A percentile compares a stretch with the other conserved stretches of the same genome.
Evolutionary conservation across 2,888 invertebrate genomes (phyloP).

Genomic region (Diadegma fenestrale): DNA sequence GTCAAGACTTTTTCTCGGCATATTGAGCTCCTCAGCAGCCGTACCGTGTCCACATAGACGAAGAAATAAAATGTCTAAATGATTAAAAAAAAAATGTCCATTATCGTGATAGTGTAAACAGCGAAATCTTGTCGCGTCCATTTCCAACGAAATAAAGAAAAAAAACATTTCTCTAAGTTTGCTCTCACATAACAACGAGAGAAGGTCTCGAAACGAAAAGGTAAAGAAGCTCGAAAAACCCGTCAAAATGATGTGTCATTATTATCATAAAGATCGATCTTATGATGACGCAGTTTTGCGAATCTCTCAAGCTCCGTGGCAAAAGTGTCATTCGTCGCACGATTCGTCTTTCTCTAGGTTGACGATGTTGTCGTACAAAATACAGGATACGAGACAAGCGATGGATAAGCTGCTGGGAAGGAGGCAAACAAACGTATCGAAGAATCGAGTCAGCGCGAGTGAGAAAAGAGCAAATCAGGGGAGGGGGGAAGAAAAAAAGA

Average conservation of each 20-base stretch:
- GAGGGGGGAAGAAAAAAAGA: constrained; percentile 22
- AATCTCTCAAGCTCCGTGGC: constrained; percentile 6
- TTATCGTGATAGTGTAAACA: background rate
- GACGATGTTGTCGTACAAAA: constrained; percentile 41
- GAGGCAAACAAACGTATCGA: constrained; percentile 45
- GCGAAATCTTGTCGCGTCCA: background rate
- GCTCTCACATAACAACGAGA: too few species aligned
- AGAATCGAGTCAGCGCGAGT: constrained; percentile 7
- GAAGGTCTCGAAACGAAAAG: too few species aligned
- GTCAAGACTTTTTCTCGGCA: background rate
- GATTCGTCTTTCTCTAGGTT: constrained; percentile 47
- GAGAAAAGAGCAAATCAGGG: constrained; percentile 19
- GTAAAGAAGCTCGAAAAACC: constrained; percentile 30
- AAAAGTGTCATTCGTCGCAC: constrained; percentile 57
- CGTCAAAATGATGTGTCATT: constrained; percentile 52
- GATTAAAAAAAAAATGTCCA: background rate
- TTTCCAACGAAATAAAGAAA: background rate
- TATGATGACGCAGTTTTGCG: constrained; percentile 24
- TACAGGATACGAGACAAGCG: constrained; percentile 28
- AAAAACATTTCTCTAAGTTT: too few species aligned
- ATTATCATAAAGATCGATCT: constrained; percentile 40
- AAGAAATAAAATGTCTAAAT: background rate
- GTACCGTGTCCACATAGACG: background rate
- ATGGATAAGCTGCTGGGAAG: constrained; percentile 31
- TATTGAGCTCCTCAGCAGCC: background rate